Conservation (phyloP, 2,797 vertebrate genomes). For the Todus mexicanus region DNA sequence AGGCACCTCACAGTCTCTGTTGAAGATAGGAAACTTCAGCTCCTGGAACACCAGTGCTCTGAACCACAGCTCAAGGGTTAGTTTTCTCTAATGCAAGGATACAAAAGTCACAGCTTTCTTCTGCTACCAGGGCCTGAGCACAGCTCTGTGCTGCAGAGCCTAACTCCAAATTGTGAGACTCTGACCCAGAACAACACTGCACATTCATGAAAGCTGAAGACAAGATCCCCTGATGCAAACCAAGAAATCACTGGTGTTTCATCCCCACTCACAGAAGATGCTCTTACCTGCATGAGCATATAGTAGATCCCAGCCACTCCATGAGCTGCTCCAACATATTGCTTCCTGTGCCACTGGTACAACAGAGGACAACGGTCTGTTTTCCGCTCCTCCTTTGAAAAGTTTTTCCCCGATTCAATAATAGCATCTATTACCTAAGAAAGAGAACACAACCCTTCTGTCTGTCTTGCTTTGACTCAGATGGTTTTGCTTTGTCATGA, state of each 20-base stretch:
- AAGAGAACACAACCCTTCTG: neutral
- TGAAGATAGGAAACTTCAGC: neutral
- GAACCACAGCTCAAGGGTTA: neutral
- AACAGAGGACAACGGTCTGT: constrained; percentile 90
- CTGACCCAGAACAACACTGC: neutral
- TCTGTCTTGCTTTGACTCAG: neutral
- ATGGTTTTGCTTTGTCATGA: neutral
- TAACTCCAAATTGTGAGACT: neutral
- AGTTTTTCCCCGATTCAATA: constrained; percentile 88
- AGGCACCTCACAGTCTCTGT: neutral
- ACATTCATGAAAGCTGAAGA: neutral
- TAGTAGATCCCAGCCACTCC: constrained; percentile 93
- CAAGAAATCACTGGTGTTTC: neutral
- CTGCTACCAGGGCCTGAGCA: neutral
- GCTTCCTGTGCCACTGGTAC: constrained; percentile 98
- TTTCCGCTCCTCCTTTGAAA: constrained; percentile 89
- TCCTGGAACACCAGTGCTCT: neutral
- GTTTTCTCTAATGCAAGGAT: neutral
- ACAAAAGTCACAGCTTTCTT: neutral
- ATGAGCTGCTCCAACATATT: constrained; percentile 93
- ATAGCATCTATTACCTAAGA: constrained; percentile 86
- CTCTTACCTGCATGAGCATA: constrained; percentile 89
- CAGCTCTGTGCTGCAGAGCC: neutral
- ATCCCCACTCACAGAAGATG: neutral
- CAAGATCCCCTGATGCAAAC: neutral